phyloP scores from a whole-genome alignment of 2,888 invertebrate species.

The Ochropleura plecta region DNA sequence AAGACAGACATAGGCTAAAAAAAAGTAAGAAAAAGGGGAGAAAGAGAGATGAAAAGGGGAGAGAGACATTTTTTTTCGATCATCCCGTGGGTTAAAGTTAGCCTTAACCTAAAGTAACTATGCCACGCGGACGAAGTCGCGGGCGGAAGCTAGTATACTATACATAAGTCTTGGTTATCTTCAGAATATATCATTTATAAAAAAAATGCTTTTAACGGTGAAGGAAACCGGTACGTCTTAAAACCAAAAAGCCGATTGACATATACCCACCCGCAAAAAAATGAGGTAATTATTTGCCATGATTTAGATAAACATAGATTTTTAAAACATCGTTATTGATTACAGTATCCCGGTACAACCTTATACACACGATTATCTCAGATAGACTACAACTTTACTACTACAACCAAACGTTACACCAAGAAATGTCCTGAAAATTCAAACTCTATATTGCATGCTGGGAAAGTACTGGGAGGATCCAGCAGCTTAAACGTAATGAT shows the following conservation, averaged over 20 bases:
- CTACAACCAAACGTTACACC: not conserved
- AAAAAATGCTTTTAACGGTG: not conserved
- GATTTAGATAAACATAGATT: not conserved
- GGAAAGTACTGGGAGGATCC: conserved; percentile 38
- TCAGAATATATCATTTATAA: not conserved
- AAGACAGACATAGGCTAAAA: too few relatives aligned
- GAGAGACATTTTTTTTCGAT: too few relatives aligned
- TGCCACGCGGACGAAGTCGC: too few relatives aligned
- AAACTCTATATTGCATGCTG: not conserved
- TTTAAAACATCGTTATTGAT: not conserved
- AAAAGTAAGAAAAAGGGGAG: too few relatives aligned
- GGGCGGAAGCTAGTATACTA: too few relatives aligned
- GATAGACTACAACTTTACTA: conserved; percentile 20
- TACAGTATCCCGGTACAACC: conserved; percentile 4
- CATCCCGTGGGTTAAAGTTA: too few relatives aligned
- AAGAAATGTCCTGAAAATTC: conserved; percentile 5
- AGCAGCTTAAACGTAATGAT: conserved; percentile 13
- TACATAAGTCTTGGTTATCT: not conserved
- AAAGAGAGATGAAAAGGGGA: too few relatives aligned
- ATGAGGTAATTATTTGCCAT: not conserved
- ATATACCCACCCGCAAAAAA: not conserved
- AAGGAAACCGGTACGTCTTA: not conserved
- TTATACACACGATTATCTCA: not conserved
- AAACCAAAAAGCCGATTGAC: not conserved
- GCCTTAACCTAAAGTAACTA: too few relatives aligned